phyloP scores from a whole-genome alignment of 2,113 vertebrate genomes.

The Panurus biarmicus region DNA sequence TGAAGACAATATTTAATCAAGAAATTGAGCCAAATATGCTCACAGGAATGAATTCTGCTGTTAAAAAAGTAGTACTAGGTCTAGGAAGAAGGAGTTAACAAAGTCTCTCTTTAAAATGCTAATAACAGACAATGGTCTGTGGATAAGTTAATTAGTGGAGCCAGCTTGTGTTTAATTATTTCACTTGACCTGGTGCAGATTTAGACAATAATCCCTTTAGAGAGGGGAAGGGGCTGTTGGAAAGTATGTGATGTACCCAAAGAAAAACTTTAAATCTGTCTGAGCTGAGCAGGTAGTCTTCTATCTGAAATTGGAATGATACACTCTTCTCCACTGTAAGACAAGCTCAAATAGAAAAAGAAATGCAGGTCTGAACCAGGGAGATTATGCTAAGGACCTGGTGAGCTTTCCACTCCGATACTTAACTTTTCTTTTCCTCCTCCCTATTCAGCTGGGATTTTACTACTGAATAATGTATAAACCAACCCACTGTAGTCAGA shows the following conservation, averaged over 20 bases:
- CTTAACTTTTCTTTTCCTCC: neutral
- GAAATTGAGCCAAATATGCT: neutral
- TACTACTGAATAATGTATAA: constrained; percentile 64
- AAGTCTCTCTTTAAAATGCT: constrained; percentile 50
- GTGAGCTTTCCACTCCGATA: constrained; percentile 49
- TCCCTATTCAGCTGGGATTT: constrained; percentile 48
- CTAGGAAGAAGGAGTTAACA: constrained; percentile 42
- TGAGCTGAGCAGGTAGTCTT: constrained; percentile 35
- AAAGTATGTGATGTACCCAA: constrained; percentile 34
- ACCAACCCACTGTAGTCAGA: constrained; percentile 47
- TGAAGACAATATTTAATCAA: neutral
- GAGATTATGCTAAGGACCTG: constrained; percentile 61
- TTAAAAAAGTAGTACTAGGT: neutral
- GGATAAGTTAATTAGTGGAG: constrained; percentile 68
- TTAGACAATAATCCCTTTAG: constrained; percentile 62
- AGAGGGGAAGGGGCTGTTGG: constrained; percentile 39
- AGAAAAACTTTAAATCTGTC: constrained; percentile 50
- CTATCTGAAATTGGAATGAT: constrained; percentile 46
- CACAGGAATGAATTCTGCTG: neutral
- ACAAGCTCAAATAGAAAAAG: constrained; percentile 46
- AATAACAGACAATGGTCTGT: constrained; percentile 63
- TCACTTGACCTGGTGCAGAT: constrained; percentile 63
- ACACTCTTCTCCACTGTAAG: constrained; percentile 23
- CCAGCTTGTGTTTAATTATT: constrained; percentile 67
- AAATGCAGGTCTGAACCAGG: constrained; percentile 45